Percentiles rank a stretch among this genome's conserved stretches.
Conservation (phyloP, 2,888 invertebrate genomes). For the Brachynemurus nebulosus region DNA sequence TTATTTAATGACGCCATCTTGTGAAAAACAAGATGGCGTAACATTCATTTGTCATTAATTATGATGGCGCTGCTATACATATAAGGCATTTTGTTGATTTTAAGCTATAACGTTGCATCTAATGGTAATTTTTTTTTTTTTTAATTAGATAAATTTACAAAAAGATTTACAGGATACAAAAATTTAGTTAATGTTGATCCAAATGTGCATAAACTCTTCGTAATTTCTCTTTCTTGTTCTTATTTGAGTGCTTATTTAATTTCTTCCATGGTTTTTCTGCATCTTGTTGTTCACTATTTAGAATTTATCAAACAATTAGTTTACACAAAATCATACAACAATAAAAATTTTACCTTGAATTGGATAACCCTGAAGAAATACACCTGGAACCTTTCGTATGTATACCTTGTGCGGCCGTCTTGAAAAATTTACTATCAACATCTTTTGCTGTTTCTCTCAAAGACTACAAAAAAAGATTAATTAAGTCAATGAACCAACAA, state of each 20-base stretch:
- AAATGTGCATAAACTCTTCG: constrained; percentile 71
- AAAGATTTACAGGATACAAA: background rate
- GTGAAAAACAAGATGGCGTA: too few species aligned
- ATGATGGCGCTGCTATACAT: background rate
- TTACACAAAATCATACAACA: background rate
- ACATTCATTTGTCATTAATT: too few species aligned
- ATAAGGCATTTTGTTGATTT: background rate
- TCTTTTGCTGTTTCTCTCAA: constrained; percentile 34
- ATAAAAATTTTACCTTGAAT: constrained; percentile 1
- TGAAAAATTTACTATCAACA: constrained; percentile 49
- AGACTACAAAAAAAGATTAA: constrained; percentile 16
- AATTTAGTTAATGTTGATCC: constrained; percentile 52
- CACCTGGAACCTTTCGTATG: constrained; percentile 22
- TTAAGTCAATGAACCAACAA: constrained; percentile 7
- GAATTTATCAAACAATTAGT: background rate
- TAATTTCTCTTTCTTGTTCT: constrained; percentile 85
- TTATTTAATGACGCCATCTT: too few species aligned
- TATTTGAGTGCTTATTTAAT: constrained; percentile 73
- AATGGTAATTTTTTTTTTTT: background rate
- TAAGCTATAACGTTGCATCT: background rate
- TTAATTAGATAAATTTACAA: background rate
- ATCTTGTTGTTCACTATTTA: constrained; percentile 8
- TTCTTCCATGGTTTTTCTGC: constrained; percentile 60
- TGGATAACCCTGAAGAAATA: constrained; percentile 18
- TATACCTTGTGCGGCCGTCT: constrained; percentile 26